Evolutionary conservation across 1,140 invertebrate genomes (phyloP).

Genomic region (Arctopsyche grandis): DNA sequence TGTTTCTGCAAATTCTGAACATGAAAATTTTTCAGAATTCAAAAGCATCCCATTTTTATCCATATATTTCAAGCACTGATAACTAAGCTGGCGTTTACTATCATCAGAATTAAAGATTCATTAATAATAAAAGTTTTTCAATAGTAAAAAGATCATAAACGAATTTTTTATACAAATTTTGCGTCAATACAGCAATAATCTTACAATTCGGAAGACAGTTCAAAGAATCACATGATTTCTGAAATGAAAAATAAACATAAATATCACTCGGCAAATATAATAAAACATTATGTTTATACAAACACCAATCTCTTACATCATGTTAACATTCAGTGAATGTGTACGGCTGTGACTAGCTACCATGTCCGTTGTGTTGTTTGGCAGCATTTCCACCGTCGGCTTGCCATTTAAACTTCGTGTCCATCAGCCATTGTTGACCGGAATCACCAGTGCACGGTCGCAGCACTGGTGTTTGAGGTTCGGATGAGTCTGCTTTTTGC

Average conservation of each 20-base stretch:
- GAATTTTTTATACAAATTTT: too few species aligned
- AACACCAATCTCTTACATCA: neutral
- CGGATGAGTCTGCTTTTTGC: conserved; percentile 84
- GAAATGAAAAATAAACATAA: conserved; percentile 18
- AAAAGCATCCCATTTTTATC: too few species aligned
- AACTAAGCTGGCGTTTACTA: too few species aligned
- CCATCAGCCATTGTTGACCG: conserved; percentile 95
- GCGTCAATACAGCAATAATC: too few species aligned
- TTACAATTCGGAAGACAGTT: conserved; percentile 30
- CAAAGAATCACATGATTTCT: conserved; percentile 21
- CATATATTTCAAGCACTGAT: too few species aligned
- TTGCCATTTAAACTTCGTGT: conserved; percentile 95
- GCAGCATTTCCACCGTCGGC: conserved; percentile 62
- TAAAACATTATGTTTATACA: neutral
- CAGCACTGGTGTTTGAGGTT: conserved; percentile 78
- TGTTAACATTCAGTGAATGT: conserved; percentile 10
- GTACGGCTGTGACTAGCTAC: conserved; percentile 48
- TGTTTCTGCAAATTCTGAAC: too few species aligned
- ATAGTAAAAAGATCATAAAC: too few species aligned
- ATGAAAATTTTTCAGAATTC: too few species aligned
- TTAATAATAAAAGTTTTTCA: too few species aligned
- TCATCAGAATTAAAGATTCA: too few species aligned
- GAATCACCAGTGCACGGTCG: conserved; percentile 77
- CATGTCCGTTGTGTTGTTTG: conserved; percentile 52
- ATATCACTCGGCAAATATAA: neutral